Conservation (phyloP, 1,140 invertebrate genomes). For the Prorops nasuta region DNA sequence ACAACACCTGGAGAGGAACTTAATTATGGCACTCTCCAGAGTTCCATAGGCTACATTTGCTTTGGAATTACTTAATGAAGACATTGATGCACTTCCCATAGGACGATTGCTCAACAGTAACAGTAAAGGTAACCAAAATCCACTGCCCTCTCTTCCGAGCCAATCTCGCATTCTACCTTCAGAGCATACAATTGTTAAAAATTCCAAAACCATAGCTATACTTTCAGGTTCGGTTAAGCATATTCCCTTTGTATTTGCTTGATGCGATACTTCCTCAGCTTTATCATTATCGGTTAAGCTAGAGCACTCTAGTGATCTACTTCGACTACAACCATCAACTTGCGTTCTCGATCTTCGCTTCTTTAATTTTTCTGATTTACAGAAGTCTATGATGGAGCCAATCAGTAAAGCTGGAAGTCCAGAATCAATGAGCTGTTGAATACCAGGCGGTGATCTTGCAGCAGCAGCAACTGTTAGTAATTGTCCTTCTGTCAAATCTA, state of each 20-base stretch:
- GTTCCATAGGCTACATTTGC: constrained; percentile 59
- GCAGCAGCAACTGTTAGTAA: constrained; percentile 73
- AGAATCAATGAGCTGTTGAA: constrained; percentile 73
- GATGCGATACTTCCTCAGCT: constrained; percentile 31
- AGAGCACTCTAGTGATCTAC: constrained; percentile 5
- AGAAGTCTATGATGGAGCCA: constrained; percentile 61
- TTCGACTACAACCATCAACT: constrained; percentile 15
- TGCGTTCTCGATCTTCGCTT: constrained; percentile 15
- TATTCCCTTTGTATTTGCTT: constrained; percentile 29
- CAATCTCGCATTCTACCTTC: constrained; percentile 82
- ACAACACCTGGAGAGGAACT: constrained; percentile 75
- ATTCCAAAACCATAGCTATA: constrained; percentile 71
- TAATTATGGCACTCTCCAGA: constrained; percentile 72
- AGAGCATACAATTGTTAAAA: constrained; percentile 76
- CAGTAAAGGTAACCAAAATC: constrained; percentile 81
- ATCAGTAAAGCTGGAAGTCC: constrained; percentile 70
- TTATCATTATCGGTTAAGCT: constrained; percentile 57
- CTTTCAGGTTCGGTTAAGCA: constrained; percentile 57
- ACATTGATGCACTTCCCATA: constrained; percentile 49
- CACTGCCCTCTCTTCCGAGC: constrained; percentile 76
- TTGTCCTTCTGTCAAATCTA: constrained; percentile 64
- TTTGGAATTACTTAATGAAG: constrained; percentile 49
- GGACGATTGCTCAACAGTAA: constrained; percentile 68
- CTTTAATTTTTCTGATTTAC: constrained; percentile 41
- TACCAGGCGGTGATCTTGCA: constrained; percentile 73